Base-by-base conservation (phyloP, 2,888 invertebrate genomes). In the Beris chalybata region DNA sequence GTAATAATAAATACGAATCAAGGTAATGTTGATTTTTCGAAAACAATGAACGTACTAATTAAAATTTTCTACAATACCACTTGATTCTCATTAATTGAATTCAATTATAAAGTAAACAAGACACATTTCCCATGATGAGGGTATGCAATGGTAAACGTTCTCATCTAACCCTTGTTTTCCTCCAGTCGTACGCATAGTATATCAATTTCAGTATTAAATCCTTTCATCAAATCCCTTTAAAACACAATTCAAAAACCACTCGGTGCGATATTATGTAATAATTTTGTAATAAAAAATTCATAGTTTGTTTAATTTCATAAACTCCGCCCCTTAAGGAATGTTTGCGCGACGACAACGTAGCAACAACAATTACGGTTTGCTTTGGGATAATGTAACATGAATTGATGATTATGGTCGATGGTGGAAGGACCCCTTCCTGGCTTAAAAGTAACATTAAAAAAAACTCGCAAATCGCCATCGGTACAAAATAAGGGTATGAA, bases 271-370 rank as follows among this genome's bases (percentile, higher is more conserved):
- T 15, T 29, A 12, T 29, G 22, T 13, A 53, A 63, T 63, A 43
- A 63, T 53, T 63, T 53, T 12, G 12, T 32, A 52, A 63, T 63
- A 53, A 63, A 63, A 63, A 63, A 63, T 52, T 53, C 53, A 52
- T 63, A 31, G 12, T 32, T n/a, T 44, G 13, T 13, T 15, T 3
- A 6, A 31, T 52, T 45, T 13, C 12, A 63, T 63, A 53, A 38
- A 13, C 53, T 52, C 63, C 53, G 11, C 63, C 63, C n/a, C 29
- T 30, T 9, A 4, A 54, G 54, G 30, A 6, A 11, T 15, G 29
- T 12, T 22, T 22, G 22, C 22, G 22, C 22, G 22, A 22, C 22
- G 11, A 31, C 29, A 5, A 54, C 54, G 29, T 31, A n/a, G 11
- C 7, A 12, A 54, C 5, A 31, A 4, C 5, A 31, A 31, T 12